Base-by-base conservation (phyloP, 2,888 invertebrate genomes). In the Drosophila birchii region DNA sequence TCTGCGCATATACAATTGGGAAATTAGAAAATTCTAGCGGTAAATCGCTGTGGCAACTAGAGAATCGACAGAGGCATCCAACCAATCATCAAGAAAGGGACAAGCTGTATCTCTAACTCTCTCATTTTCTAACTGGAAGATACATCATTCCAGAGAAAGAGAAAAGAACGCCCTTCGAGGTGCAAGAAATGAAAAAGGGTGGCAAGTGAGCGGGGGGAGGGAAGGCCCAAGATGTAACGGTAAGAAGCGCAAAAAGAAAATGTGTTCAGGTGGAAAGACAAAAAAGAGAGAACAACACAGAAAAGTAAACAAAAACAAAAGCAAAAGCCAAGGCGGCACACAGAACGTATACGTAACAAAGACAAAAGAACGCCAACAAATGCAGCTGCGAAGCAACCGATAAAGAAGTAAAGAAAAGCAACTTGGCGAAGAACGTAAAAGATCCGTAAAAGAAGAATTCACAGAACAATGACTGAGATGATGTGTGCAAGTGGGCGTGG, bases 1-100 rank as follows among this genome's bases (percentile, higher is more conserved):
- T 86, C 71, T 75, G 68, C 54, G 71, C 79, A 72, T 74, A 81
- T 66, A 73, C 75, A 86, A 81, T 81, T 82, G 72, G 53, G 66
- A 66, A 86, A 81, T 86, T 78, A 72, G 45, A 75, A 66, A 60
- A 61, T 55, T 45, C 58, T 77, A 81, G 67, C 69, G 72, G 76
- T 68, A 79, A 78, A 75, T 23, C 14, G 64, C 44, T 44, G 45
- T 12, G 54, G 41, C 45, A 57, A 57, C 49, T 29, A 23, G 67
- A 45, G 49, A 51, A 67, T 54, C 41, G 58, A 39, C 56, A 54
- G 39, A 29, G 32, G 60, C 56, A 41, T 11, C 51, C 49, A 47
- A 58, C 26, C n/a, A 47, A 47, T 47, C 23, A 26, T 8, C 32
- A 32, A 49, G 49, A 59, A 58, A 20, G 36, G 44, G 16, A 49